Percentiles rank a stretch among this genome's conserved stretches.
phyloP scores from a whole-genome alignment of 2,113 vertebrate genomes.

The Dinomys branickii region DNA sequence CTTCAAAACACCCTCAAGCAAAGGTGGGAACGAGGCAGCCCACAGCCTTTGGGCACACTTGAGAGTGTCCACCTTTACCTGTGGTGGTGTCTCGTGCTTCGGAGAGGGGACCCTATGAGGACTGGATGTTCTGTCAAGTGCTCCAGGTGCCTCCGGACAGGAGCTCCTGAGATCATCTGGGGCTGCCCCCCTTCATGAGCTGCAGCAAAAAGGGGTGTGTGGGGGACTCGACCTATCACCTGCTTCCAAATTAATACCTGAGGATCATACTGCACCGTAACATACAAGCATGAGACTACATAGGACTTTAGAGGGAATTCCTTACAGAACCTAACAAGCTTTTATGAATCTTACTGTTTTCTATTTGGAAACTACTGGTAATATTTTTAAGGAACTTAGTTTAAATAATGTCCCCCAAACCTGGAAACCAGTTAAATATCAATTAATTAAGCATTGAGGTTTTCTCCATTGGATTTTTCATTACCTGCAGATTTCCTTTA shows the following conservation, averaged over 20 bases:
- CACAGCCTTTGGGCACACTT: background rate
- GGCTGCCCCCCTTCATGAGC: background rate
- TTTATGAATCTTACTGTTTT: background rate
- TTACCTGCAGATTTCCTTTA: conserved; percentile 16
- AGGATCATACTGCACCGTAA: background rate
- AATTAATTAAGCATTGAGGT: background rate
- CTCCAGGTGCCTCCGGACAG: background rate
- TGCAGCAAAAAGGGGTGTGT: background rate
- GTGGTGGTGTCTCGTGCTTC: background rate
- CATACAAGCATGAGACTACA: background rate
- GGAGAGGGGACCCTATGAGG: background rate
- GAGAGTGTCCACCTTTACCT: background rate
- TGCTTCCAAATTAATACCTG: background rate
- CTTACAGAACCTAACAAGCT: background rate
- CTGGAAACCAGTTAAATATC: background rate
- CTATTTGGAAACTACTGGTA: background rate
- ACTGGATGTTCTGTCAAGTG: background rate
- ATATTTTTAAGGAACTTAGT: background rate
- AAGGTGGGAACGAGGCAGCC: background rate
- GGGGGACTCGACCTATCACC: background rate
- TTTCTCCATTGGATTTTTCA: background rate
- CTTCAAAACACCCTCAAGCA: background rate
- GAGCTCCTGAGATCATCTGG: background rate
- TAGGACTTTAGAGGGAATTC: background rate
- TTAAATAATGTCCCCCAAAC: background rate